Base-by-base conservation (phyloP, 2,113 vertebrate genomes). In the Cygnus atratus region DNA sequence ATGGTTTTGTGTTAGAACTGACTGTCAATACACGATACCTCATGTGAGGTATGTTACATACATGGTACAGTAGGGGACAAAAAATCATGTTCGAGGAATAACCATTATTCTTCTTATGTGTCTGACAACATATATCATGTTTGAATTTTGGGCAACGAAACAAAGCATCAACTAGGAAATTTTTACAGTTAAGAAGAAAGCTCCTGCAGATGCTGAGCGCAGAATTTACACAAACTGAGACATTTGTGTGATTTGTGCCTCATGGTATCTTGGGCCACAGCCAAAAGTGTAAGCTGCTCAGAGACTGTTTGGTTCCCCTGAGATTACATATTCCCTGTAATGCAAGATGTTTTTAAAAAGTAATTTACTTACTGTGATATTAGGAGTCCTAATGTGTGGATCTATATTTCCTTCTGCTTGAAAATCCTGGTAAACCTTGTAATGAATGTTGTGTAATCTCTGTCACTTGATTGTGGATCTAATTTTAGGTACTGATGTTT, bases 401-500 rank as follows among this genome's bases (percentile, higher is more conserved):
- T 78, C 70, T 89, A 1, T 84, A 65, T 72, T 88, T 95, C 52
- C 50, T 93, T 95, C 58, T 78, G 57, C 81, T 77, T 70, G 35
- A 89, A 93, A 97, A 94, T 87, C 75, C 72, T 82, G 77, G 79
- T 77, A 87, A 87, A 89, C 65, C 44, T 80, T 61, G 22, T 46
- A 76, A 89, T 70, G 73, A 92, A 57, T 73, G 33, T 92, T 79
- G 89, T 66, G 29, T 82, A 84, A 95, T 86, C 77, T 83, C 74
- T 88, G 62, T 86, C 87, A 90, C 46, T 88, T 91, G 84, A 70
- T 35, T 70, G 55, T 83, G 62, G 73, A 54, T 91, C 74, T 88
- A 82, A 78, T 86, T 93, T 96, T 89, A 93, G 88, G 41, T 55
- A 39, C n/a, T 74, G 62, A 46, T 92, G 67, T 94, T 96, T 92